Evolutionary conservation across 2,888 invertebrate genomes (phyloP).

Genomic region (Eupithecia vulgata): DNA sequence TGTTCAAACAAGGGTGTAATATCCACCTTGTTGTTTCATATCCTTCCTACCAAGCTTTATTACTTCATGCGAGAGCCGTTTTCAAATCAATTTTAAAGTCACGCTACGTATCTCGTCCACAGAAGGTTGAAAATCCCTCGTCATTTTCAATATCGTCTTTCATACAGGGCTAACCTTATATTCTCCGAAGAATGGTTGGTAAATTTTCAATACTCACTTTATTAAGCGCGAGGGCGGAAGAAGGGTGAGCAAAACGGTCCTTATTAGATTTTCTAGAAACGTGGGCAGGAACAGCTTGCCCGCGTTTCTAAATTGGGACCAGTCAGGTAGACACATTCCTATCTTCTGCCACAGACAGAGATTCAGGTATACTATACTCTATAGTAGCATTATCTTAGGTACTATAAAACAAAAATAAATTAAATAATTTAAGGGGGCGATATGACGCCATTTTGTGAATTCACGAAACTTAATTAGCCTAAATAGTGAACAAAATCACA

Average conservation of each 20-base stretch:
- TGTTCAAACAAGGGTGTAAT: constrained; percentile 38
- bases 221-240: constrained; percentile 78
- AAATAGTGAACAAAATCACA: too few relatives aligned
- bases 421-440: too few relatives aligned
- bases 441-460: too few relatives aligned
- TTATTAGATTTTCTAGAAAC: constrained; percentile 82
- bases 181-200: constrained; percentile 82
- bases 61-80: constrained; percentile 66
- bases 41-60: constrained; percentile 62
- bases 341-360: too few relatives aligned
- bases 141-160: constrained; percentile 60
- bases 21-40: constrained; percentile 64
- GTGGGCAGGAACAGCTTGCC: too few relatives aligned
- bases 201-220: constrained; percentile 85
- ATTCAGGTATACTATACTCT: too few relatives aligned
- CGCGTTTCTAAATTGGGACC: constrained; percentile 30
- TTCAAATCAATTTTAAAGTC: constrained; percentile 51
- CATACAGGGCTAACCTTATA: constrained; percentile 78
- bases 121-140: constrained; percentile 49
- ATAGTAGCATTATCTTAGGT: too few relatives aligned
- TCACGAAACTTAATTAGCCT: too few relatives aligned
- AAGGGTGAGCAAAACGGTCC: constrained; percentile 76
- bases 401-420: too few relatives aligned
- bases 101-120: constrained; percentile 13
- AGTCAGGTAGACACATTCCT: background rate